Evolutionary conservation across 92 coral and sea anemone species (phyloP), one percentile per base, ranked within the genome.

Genomic region (Zoanthus sociatus): DNA sequence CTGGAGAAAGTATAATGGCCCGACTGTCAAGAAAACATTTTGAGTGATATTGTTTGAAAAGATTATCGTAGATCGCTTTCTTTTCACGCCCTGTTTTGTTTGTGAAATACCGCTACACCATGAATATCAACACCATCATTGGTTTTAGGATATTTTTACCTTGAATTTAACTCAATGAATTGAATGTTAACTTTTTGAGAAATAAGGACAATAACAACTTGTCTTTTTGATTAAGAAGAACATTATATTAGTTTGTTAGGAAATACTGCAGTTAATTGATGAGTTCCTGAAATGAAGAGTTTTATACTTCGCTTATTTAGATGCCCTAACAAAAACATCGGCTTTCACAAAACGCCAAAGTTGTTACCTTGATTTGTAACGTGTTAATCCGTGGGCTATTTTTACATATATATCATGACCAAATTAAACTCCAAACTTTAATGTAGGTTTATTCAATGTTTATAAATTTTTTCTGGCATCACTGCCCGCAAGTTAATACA

Each of bases 281-380:
- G 58, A 60, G 84, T 79, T 61, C 84, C 73, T 64, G 73, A 79
- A 37, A 37, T 81, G 48, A 79, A 79, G 84, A 79, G 84, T 45
- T 79, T 33, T 10, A 60, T 20, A 50, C 33, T 78, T n/a, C 13
- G n/a, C 33, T 13, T 31, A 18, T 76, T 76, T 58, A 37, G 56
- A 55, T 37, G 68, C 37, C 33, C 31, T 18, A 47, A 76, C 81
- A 47, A 77, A 53, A 77, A 77, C 66, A 55, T 77, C 64, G 31
- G 45, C 20, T 54, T 77, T 31, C 46, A 21, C 14, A 53, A 4
- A 79, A 63, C 55, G 37, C 21, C 55, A 44, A 46, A 63, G 46
- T 9, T 63, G 84, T 21, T 42, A 66, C 31, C 72, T 37, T 7
- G 21, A 10, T 4, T 11, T 20, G 66, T 78, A 31, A 8, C 16